Conservation (phyloP, 2,888 invertebrate species). For the Eilema sororculum region DNA sequence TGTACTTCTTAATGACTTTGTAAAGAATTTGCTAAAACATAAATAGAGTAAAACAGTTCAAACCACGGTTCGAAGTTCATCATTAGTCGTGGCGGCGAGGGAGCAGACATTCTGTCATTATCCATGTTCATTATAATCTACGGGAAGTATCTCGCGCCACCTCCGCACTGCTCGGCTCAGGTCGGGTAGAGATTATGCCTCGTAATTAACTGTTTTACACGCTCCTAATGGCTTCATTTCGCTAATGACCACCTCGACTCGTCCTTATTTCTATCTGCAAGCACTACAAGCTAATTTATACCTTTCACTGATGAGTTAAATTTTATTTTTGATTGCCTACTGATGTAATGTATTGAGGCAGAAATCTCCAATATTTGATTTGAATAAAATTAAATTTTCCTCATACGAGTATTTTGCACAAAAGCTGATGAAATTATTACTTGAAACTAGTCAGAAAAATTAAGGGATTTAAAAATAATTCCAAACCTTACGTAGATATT, state of each 20-base stretch:
- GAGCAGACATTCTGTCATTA: slow-evolving; percentile 55
- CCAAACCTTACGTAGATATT: background rate
- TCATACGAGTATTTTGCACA: slow-evolving; percentile 31
- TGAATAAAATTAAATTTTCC: slow-evolving; percentile 38
- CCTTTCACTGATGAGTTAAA: slow-evolving; percentile 51
- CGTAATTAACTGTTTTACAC: slow-evolving; percentile 85
- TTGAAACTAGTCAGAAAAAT: background rate
- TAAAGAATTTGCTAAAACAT: slow-evolving; percentile 1
- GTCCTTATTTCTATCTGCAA: slow-evolving; percentile 63
- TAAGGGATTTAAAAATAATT: background rate
- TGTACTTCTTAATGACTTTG: background rate
- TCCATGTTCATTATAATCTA: slow-evolving; percentile 64
- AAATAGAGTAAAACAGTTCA: slow-evolving; percentile 26
- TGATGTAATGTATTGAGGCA: slow-evolving; percentile 39
- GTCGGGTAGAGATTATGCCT: slow-evolving; percentile 65
- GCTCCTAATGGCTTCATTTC: slow-evolving; percentile 83
- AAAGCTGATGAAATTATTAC: slow-evolving; percentile 36
- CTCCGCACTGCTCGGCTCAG: slow-evolving; percentile 56
- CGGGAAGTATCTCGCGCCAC: slow-evolving; percentile 62
- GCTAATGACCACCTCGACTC: slow-evolving; percentile 79
- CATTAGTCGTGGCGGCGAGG: slow-evolving; percentile 36
- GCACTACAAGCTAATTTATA: slow-evolving; percentile 50
- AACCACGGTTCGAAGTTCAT: slow-evolving; percentile 25
- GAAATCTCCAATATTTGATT: slow-evolving; percentile 35
- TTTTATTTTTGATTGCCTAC: slow-evolving; percentile 36